Evolutionary conservation across 2,888 invertebrate genomes (phyloP).

Genomic region (Glaucopsyche alexis): DNA sequence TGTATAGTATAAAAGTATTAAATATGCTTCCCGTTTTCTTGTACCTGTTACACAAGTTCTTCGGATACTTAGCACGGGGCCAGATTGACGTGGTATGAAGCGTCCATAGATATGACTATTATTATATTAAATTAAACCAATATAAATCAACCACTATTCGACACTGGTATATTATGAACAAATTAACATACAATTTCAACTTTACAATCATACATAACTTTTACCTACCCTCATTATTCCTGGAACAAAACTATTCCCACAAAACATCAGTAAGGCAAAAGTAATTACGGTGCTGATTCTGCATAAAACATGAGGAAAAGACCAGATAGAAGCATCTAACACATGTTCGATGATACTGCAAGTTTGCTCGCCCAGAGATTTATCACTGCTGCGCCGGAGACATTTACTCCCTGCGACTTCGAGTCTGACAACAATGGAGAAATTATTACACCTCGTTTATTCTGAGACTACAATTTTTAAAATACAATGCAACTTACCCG

Average conservation of each 20-base stretch:
- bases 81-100: too few species aligned
- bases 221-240: background rate
- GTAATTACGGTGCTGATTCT: slow-evolving; percentile 20
- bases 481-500: slow-evolving; percentile 27
- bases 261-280: slow-evolving; percentile 12
- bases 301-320: slow-evolving; percentile 25
- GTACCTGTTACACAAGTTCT: too few species aligned
- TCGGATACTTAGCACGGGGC: too few species aligned
- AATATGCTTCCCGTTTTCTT: too few species aligned
- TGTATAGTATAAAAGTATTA: too few species aligned
- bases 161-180: background rate
- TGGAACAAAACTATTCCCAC: slow-evolving; percentile 3
- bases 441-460: slow-evolving; percentile 29
- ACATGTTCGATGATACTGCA: slow-evolving; percentile 31
- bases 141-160: too few species aligned
- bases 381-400: slow-evolving; percentile 25
- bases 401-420: slow-evolving; percentile 24
- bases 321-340: slow-evolving; percentile 24
- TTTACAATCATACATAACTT: background rate
- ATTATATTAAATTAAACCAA: too few species aligned
- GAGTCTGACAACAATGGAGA: slow-evolving; percentile 24
- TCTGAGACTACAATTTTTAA: slow-evolving; percentile 28
- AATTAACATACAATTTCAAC: background rate
- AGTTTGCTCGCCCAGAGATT: slow-evolving; percentile 27
- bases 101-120: too few species aligned